phyloP scores from a whole-genome alignment of 1,140 invertebrate species.

The Marisa cornuarietis region DNA sequence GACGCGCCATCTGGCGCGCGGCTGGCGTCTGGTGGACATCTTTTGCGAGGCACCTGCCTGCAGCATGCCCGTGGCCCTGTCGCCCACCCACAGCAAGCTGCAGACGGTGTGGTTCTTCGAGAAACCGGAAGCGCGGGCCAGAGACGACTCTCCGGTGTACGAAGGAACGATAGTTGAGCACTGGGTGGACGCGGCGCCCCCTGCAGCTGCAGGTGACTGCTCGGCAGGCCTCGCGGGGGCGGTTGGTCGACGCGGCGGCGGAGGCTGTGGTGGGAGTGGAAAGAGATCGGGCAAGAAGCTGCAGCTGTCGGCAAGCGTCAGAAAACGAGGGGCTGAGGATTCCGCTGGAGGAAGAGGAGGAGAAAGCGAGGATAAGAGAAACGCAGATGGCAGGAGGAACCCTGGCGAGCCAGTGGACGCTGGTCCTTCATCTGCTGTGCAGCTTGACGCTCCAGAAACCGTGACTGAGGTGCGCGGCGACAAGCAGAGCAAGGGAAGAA shows the following conservation, averaged over 20 bases:
- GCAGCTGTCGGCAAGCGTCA: too few relatives aligned
- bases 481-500: not conserved
- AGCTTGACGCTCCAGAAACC: not conserved
- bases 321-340: too few relatives aligned
- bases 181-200: not conserved
- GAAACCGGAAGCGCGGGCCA: conserved; percentile 9
- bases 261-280: conserved; percentile 7
- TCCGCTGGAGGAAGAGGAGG: not conserved
- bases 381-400: not conserved
- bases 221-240: too few relatives aligned
- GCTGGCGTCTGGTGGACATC: conserved; percentile 16
- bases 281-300: not conserved
- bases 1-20: conserved; percentile 9
- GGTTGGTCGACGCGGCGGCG: too few relatives aligned
- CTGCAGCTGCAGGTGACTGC: too few relatives aligned
- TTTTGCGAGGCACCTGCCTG: conserved; percentile 7
- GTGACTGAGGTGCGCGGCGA: not conserved
- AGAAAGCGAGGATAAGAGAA: not conserved
- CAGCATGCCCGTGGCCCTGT: not conserved
- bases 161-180: conserved; percentile 11
- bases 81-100: conserved; percentile 8
- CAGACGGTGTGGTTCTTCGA: conserved; percentile 22
- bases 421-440: not conserved
- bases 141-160: conserved; percentile 13
- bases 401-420: not conserved